Evolutionary conservation across 2,888 invertebrate species (phyloP).

Genomic region (Caprella mutica): DNA sequence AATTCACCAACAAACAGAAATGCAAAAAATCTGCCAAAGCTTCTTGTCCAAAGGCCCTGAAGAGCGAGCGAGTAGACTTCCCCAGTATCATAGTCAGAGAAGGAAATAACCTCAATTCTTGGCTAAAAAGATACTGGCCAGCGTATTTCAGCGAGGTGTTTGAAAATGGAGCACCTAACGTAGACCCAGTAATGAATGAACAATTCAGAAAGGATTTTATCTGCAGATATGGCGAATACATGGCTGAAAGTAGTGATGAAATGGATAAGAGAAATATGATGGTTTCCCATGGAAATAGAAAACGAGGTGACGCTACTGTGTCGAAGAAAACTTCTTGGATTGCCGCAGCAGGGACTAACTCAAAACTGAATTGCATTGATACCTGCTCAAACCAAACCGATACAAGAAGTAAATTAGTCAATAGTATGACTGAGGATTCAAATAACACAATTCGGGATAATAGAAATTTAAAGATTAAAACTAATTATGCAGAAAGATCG

Average conservation of each 20-base stretch:
- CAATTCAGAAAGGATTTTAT: conserved; percentile 2
- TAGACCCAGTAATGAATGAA: conserved; percentile 5
- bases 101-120: conserved; percentile 11
- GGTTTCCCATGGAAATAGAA: conserved; percentile 1
- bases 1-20: neutral
- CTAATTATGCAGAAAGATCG: conserved; percentile 1
- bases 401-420: no score
- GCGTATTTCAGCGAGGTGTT: conserved; percentile 17
- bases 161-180: neutral
- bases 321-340: conserved; percentile 1
- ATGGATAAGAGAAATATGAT: neutral
- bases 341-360: no score
- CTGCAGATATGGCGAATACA: neutral
- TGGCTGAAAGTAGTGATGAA: neutral
- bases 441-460: no score
- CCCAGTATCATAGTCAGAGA: conserved; percentile 11
- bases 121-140: conserved; percentile 22
- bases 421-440: no score
- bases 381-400: no score
- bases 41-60: neutral
- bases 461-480: conserved; percentile 3
- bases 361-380: no score
- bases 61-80: conserved; percentile 4
- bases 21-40: neutral
- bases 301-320: neutral